Base-by-base conservation (phyloP, 2,888 invertebrate species). In the Alviniconcha strummeri region DNA sequence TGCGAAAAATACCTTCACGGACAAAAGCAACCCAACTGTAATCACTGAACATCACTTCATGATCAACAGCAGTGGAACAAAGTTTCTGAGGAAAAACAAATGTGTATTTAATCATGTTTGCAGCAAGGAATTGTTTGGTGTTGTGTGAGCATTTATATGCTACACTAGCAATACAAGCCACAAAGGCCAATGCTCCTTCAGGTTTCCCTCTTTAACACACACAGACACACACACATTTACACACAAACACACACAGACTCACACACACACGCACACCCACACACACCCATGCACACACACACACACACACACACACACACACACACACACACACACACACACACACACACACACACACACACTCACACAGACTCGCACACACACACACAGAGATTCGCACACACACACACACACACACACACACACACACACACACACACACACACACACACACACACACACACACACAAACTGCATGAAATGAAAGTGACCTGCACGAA, bases 281-380 rank as follows among this genome's bases (percentile, higher is more conserved):
- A 64, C 64, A 64, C 64, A 15, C 64, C 1, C 64, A 64, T 15
- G 15, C 64, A 15, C 64, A 9, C 11, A 9, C 11, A 15, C 15
- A 64, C 64, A 15, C 69, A 17, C 69, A n/a, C 17, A 17, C 7
- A 3, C 69, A 17, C 69, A 17, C 69, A 69, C 69, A 69, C 17
- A 69, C 69, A 69, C 69, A 69, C 69, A 69, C 69, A 6, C 69
- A 69, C 69, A 69, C 69, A 69, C 69, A 69, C 69, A 69, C 69
- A 69, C 69, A 64, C 64, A 64, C 64, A 64, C 64, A 64, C 64
- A 64, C 64, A 4, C 3, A 13, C 15, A 3, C 64, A 15, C 64
- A 4, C 64, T 3, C 64, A 4, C 3, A 13, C 15, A 3, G 3
- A 15, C 64, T 1, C 64, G 15, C 64, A 64, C 64, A 64, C 64